Base-by-base conservation (phyloP, 2,113 vertebrate species). In the Ammospiza nelsoni region DNA sequence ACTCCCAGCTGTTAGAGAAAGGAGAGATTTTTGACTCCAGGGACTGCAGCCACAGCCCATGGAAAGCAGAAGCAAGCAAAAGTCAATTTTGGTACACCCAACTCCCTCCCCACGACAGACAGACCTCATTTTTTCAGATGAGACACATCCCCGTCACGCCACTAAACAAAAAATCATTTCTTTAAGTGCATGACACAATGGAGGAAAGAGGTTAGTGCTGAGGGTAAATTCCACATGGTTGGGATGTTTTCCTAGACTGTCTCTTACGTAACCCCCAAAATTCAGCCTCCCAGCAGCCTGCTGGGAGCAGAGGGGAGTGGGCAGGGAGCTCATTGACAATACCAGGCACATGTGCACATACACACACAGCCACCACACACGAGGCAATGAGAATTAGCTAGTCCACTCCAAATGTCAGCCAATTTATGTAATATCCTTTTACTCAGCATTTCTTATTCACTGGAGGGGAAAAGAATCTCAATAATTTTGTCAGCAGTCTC, bases 341-440 rank as follows among this genome's bases (percentile, higher is more conserved):
- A 51, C 25, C 58, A 91, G 54, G 63, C 84, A 91, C 93, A 87
- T 22, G 58, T 43, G 69, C 15, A 6, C 28, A 31, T 22, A 76
- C 23, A 94, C 28, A 55, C 61, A 59, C 28, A 71, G 73, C 69
- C 81, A 87, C 81, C 77, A 55, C 57, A 72, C 84, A 90, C 67
- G 29, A n/a, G 31, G 79, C 76, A 58, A 65, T 29, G 41, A 87
- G 61, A 94, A 87, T 88, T 88, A 95, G 82, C 87, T 86, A 74
- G 94, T 75, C 49, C 65, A 33, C 62, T 90, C 76, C 94, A 96
- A 96, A 96, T 85, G 91, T 86, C 89, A 95, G 89, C 90, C 95
- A 95, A 62, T 94, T 92, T 95, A 41, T 87, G 92, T 91, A 85
- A 94, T 29, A 86, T 58, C 91, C 58, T 95, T 94, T 91, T 76